Evolutionary conservation across 2,888 invertebrate species (phyloP).

Genomic region (Eupithecia tripunctaria): DNA sequence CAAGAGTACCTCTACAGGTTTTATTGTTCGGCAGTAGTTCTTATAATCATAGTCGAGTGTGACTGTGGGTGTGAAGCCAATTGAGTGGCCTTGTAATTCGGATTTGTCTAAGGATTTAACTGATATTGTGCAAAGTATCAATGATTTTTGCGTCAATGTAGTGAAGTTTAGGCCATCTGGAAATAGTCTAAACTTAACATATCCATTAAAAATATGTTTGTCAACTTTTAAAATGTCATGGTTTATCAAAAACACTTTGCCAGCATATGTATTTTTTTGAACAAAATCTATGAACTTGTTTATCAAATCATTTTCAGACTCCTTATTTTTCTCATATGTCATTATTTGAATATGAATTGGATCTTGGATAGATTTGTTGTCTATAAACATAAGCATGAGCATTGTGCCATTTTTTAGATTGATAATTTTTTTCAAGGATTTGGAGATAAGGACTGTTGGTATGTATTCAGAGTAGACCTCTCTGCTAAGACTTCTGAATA

Average conservation of each 20-base stretch:
- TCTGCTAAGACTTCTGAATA: constrained; percentile 71
- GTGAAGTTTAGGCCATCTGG: constrained; percentile 79
- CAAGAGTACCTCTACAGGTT: constrained; percentile 74
- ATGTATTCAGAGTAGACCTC: constrained; percentile 74
- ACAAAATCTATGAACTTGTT: constrained; percentile 82
- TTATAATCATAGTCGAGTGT: constrained; percentile 71
- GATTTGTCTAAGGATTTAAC: constrained; percentile 66
- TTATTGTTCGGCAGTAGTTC: constrained; percentile 79
- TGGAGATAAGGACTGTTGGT: constrained; percentile 81
- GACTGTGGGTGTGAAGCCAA: constrained; percentile 47
- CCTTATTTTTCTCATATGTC: constrained; percentile 61
- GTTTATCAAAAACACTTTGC: constrained; percentile 83
- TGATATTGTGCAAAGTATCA: constrained; percentile 78
- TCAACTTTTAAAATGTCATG: constrained; percentile 79
- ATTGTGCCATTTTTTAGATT: constrained; percentile 83
- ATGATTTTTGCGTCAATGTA: constrained; percentile 79
- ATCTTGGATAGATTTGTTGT: constrained; percentile 60
- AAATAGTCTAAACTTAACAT: constrained; percentile 71
- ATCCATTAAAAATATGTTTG: constrained; percentile 64
- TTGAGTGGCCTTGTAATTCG: constrained; percentile 56
- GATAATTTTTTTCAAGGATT: constrained; percentile 81
- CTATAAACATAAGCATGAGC: constrained; percentile 78
- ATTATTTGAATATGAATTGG: constrained; percentile 81
- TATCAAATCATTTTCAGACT: constrained; percentile 66
- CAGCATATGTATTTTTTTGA: constrained; percentile 75